phyloP scores from a whole-genome alignment of 2,797 vertebrate species.

The Danio tinwini region DNA sequence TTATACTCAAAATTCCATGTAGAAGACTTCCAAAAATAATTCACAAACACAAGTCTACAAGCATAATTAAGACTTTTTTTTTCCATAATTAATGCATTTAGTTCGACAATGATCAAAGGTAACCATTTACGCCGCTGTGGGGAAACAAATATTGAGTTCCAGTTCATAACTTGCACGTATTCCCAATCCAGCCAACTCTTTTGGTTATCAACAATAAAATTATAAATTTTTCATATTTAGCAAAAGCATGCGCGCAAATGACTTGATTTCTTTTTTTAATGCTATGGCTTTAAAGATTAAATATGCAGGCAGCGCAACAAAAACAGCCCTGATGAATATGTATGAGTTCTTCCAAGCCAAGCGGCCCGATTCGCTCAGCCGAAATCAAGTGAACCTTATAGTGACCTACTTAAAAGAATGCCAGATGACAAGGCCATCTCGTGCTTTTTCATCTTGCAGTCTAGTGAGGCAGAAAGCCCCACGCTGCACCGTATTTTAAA shows the following conservation, averaged over 20 bases:
- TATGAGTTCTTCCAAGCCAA: constrained; percentile 70
- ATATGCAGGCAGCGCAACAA: constrained; percentile 54
- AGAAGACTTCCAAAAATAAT: background rate
- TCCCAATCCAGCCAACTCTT: constrained; percentile 68
- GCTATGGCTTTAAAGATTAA: constrained; percentile 51
- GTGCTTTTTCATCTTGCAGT: constrained; percentile 61
- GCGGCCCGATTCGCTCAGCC: constrained; percentile 69
- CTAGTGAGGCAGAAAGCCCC: constrained; percentile 71
- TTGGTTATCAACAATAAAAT: constrained; percentile 66
- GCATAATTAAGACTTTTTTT: constrained; percentile 66
- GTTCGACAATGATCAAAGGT: constrained; percentile 70
- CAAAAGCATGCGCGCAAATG: constrained; percentile 19
- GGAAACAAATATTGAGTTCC: constrained; percentile 59
- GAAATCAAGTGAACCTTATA: constrained; percentile 77
- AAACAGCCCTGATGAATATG: constrained; percentile 74
- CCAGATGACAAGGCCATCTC: constrained; percentile 67
- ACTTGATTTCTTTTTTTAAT: constrained; percentile 48
- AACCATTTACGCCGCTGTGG: constrained; percentile 64
- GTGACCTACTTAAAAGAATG: constrained; percentile 79
- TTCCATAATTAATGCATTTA: constrained; percentile 64
- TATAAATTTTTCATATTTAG: constrained; percentile 38
- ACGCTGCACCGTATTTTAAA: constrained; percentile 62
- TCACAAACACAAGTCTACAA: constrained; percentile 34
- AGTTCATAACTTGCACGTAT: constrained; percentile 67
- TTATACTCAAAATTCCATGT: background rate